Evolutionary conservation across 2,113 vertebrate genomes (phyloP), one percentile per base, ranked within the genome.

Genomic region (Prionailurus viverrinus): DNA sequence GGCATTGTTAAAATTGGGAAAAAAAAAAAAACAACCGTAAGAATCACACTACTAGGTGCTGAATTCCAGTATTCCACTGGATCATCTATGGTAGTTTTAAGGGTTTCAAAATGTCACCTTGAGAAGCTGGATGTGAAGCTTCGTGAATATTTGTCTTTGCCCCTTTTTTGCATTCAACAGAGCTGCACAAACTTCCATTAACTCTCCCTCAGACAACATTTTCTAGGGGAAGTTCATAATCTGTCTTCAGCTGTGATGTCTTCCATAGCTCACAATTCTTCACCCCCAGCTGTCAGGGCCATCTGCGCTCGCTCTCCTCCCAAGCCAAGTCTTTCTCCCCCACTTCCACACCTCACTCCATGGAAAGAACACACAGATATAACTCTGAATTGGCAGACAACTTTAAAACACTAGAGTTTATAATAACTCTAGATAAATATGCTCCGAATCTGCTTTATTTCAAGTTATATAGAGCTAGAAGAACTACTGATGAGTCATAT

Each of bases 381-480:
- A 97, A 92, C 90, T 97, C 87, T 39, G 58, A 97, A 48, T 85
- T 97, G 97, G 95, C 97, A 98, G 94, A 51, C 61, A 91, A 92
- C 27, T 65, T 93, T 66, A 88, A 94, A 93, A 88, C 48, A 71
- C 61, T 51, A 39, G 71, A 51, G 66, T 92, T 91, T 88, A 51
- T 94, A 81, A 92, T 66, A 76, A 84, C 58, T 94, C 55, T 21
- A 85, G 80, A 94, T 87, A 91, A 91, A 80, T 61, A 80, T n/a
- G 3, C 51, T 96, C 97, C 80, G 94, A 94, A 92, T 66, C 41
- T 29, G 45, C 21, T 76, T 76, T 55, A 78, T 90, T 94, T 94
- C 58, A 94, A 92, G 80, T 88, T 45, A 53, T 21, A 45, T 0
- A 53, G n/a, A 95, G 53, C 65, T 87, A 92, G 29, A 71, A 90